These are phyloP conservation scores for Trematocara marginatum DNA, from an alignment of 2,113 vertebrate species.

Conservation along the genomic window DNA sequence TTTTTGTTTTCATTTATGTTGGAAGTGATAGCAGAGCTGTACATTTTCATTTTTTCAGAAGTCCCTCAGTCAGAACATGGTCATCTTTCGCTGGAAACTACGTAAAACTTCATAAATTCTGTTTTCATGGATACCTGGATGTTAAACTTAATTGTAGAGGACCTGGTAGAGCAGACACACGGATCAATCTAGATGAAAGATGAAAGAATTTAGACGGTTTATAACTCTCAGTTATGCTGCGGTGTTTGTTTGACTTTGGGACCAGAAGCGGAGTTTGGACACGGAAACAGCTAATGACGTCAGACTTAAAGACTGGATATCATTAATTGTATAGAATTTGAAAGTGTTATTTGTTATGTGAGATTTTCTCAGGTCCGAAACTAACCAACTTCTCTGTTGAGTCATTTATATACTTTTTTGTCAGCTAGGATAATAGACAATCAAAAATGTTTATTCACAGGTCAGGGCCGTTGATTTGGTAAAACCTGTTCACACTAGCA, in stretches of 20 bases:
- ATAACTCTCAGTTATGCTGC: not conserved
- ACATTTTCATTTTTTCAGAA: not conserved
- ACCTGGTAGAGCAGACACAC: not conserved
- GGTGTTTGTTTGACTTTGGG: not conserved
- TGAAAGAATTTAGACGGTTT: fast-evolving
- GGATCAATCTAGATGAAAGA: not conserved
- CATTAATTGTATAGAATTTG: not conserved
- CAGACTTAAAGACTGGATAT: not conserved
- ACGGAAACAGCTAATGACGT: not conserved
- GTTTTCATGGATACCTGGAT: not conserved
- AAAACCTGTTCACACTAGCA: not conserved
- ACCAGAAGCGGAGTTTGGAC: not conserved
- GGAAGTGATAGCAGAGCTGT: not conserved
- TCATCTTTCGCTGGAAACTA: not conserved
- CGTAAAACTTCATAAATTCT: not conserved
- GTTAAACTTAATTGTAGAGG: not conserved
- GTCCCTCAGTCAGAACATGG: not conserved
- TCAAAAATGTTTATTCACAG: not conserved
- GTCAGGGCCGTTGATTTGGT: not conserved
- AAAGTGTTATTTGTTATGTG: not conserved
- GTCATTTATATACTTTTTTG: not conserved
- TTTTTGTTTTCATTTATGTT: not conserved
- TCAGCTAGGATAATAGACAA: not conserved
- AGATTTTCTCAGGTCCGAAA: not conserved
- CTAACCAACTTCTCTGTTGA: not conserved